Conservation (phyloP, 2,113 vertebrate genomes). For the Erythrolamprus reginae region DNA sequence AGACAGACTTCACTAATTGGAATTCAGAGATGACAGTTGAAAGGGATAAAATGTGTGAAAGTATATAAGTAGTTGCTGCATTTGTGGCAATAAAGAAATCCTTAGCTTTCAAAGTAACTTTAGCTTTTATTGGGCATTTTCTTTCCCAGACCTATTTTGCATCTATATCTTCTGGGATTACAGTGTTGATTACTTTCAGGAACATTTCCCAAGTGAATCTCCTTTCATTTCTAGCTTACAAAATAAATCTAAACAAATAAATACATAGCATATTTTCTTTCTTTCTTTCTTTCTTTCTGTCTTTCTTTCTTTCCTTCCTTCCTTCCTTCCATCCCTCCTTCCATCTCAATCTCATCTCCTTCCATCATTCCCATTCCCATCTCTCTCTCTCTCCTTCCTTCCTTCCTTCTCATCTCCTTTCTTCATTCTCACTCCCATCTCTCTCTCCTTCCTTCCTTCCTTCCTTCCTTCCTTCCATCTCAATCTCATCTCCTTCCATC, state of each 20-base stretch:
- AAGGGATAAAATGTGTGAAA: not conserved
- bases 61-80: too few species aligned
- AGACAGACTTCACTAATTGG: not conserved
- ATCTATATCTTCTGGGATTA: not conserved
- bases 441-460: too few species aligned
- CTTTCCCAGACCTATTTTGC: not conserved
- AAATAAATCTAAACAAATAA: not conserved
- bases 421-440: too few species aligned
- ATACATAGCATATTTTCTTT: not conserved
- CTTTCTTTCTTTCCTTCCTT: not conserved
- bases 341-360: too few species aligned
- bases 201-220: not conserved
- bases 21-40: not conserved
- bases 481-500: too few species aligned
- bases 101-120: not conserved
- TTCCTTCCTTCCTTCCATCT: too few species aligned
- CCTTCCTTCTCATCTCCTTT: too few species aligned
- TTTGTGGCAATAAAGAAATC: not conserved
- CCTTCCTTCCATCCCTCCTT: not conserved
- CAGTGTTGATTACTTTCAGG: not conserved
- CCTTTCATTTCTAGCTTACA: not conserved
- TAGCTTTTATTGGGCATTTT: not conserved
- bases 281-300: not conserved
- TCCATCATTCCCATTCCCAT: too few species aligned
- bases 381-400: too few species aligned